phyloP scores from a whole-genome alignment of 2,113 vertebrate species.

The Propithecus coquereli region DNA sequence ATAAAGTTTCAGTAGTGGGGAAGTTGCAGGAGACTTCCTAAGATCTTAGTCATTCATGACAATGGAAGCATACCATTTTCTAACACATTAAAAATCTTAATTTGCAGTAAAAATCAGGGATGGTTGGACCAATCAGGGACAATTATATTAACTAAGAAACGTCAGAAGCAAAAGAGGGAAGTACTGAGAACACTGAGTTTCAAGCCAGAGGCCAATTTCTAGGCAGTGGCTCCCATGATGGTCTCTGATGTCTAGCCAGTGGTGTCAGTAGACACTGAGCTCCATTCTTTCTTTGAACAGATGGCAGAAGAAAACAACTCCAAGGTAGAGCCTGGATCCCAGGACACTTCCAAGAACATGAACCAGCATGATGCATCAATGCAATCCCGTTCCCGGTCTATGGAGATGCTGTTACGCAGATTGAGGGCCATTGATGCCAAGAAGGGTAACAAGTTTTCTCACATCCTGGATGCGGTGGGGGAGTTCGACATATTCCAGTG shows the following conservation, averaged over 20 bases:
- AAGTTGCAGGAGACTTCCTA: neutral
- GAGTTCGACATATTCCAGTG: constrained; percentile 90
- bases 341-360: rapidly evolving
- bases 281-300: constrained; percentile 4
- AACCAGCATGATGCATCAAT: rapidly evolving
- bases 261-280: neutral
- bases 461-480: constrained; percentile 84
- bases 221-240: neutral
- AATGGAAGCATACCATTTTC: neutral
- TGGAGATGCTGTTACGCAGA: neutral
- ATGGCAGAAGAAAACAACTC: neutral
- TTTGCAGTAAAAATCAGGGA: neutral
- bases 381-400: rapidly evolving
- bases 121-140: no score
- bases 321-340: neutral
- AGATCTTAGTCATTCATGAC: neutral
- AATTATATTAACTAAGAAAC: neutral
- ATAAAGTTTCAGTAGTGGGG: neutral
- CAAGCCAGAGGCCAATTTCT: neutral
- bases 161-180: neutral
- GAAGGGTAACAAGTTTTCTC: constrained; percentile 79
- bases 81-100: neutral
- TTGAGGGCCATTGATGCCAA: rapidly evolving
- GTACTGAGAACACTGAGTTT: neutral
- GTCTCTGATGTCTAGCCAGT: neutral